phyloP scores from a whole-genome alignment of 1,140 invertebrate genomes.

The Polypedilum vanderplanki region DNA sequence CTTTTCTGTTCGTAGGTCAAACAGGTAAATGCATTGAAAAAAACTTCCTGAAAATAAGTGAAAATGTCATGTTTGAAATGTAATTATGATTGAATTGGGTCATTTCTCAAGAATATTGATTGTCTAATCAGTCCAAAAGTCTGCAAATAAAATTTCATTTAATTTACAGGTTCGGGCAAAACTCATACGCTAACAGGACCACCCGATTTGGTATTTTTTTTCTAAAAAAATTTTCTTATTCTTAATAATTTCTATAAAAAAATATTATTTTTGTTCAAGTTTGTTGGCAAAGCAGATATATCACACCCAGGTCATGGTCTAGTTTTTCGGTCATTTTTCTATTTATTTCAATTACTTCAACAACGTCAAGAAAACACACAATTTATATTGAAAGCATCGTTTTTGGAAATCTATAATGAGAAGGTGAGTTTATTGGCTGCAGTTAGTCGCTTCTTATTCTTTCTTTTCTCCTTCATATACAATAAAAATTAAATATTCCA shows the following conservation, averaged over 20 bases:
- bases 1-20: too few species aligned
- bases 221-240: neutral
- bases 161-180: slow-evolving; percentile 95
- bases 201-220: slow-evolving; percentile 64
- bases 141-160: too few species aligned
- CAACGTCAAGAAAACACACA: slow-evolving; percentile 61
- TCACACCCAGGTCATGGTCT: slow-evolving; percentile 65
- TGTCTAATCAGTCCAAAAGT: slow-evolving; percentile 24
- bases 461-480: neutral
- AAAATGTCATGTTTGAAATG: neutral
- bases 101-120: slow-evolving; percentile 2
- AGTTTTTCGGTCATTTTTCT: slow-evolving; percentile 81
- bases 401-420: slow-evolving; percentile 94
- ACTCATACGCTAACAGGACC: slow-evolving; percentile 92
- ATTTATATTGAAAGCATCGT: slow-evolving; percentile 86
- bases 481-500: slow-evolving; percentile 20
- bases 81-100: neutral
- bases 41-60: neutral
- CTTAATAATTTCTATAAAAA: slow-evolving; percentile 26
- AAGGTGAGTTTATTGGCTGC: slow-evolving; percentile 57
- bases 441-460: neutral
- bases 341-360: slow-evolving; percentile 77
- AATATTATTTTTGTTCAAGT: slow-evolving; percentile 33
- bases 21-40: neutral
- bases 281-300: slow-evolving; percentile 39